Conservation (phyloP, 2,797 vertebrate genomes). For the Myotis myotis region DNA sequence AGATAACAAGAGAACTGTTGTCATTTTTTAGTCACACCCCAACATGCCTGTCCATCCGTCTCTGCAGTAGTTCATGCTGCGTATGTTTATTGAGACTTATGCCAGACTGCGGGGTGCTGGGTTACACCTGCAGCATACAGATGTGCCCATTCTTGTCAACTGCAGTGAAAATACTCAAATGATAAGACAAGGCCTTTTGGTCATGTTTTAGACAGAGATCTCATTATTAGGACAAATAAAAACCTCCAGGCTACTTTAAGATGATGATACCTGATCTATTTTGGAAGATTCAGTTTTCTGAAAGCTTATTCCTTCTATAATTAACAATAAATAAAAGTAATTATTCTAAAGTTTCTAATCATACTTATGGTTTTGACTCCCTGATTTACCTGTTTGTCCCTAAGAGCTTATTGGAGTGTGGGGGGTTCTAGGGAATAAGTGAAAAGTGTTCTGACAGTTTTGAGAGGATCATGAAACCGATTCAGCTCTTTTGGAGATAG, state of each 20-base stretch:
- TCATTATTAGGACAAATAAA: background rate
- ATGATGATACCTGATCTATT: background rate
- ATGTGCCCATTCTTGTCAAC: background rate
- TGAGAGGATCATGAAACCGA: background rate
- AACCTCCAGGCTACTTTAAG: background rate
- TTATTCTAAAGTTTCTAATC: background rate
- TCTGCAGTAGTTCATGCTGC: background rate
- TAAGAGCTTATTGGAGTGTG: background rate
- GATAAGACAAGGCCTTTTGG: background rate
- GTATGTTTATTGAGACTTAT: background rate
- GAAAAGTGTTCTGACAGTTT: background rate
- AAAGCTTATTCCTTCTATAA: background rate
- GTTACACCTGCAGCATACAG: background rate
- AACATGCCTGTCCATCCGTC: background rate
- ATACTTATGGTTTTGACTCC: background rate
- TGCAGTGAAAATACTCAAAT: background rate
- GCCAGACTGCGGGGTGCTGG: background rate
- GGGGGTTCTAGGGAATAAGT: background rate
- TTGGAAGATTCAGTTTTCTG: background rate
- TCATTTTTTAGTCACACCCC: background rate
- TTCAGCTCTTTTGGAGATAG: background rate
- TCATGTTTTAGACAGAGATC: background rate
- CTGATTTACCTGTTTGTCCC: background rate
- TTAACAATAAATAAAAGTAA: slow-evolving; percentile 21
- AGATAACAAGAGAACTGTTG: background rate